Conservation (phyloP, 2,797 vertebrate species). For the Onychomys arenicola region DNA sequence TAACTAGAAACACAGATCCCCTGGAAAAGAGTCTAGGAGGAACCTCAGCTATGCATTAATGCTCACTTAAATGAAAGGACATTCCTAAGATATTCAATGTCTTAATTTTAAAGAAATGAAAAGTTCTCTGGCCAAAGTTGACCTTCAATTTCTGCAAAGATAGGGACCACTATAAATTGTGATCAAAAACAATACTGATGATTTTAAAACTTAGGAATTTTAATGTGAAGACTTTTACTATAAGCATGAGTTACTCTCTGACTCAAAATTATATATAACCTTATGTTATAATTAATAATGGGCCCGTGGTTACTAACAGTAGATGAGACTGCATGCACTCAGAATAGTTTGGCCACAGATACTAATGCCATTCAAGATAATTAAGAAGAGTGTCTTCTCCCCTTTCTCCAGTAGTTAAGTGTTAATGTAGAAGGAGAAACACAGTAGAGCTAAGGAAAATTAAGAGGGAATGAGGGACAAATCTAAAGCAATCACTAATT, state of each 20-base stretch:
- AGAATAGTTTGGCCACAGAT: not conserved
- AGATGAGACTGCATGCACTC: not conserved
- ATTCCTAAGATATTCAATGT: conserved; percentile 1
- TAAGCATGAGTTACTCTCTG: not conserved
- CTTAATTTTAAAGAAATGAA: conserved; percentile 50
- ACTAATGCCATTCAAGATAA: not conserved
- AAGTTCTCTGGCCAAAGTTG: not conserved
- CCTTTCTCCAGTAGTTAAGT: not conserved
- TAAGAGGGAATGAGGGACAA: conserved; percentile 32
- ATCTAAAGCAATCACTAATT: conserved; percentile 41
- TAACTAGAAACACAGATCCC: conserved; percentile 15
- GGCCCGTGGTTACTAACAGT: not conserved
- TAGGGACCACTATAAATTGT: not conserved
- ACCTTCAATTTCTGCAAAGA: conserved; percentile 30
- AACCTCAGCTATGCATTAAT: conserved; percentile 11
- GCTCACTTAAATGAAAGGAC: conserved; percentile 8
- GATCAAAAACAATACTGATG: not conserved
- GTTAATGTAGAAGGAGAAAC: not conserved
- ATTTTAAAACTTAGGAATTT: conserved; percentile 23
- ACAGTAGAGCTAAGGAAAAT: conserved; percentile 38
- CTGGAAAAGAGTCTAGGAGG: conserved; percentile 12
- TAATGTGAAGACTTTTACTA: not conserved
- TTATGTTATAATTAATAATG: not conserved
- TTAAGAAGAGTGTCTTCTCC: conserved; percentile 16
- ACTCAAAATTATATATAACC: conserved; percentile 12